Percentiles rank a stretch among this genome's conserved stretches.
phyloP scores from a whole-genome alignment of 2,888 invertebrate genomes.

The Cecidostiba fungosa region DNA sequence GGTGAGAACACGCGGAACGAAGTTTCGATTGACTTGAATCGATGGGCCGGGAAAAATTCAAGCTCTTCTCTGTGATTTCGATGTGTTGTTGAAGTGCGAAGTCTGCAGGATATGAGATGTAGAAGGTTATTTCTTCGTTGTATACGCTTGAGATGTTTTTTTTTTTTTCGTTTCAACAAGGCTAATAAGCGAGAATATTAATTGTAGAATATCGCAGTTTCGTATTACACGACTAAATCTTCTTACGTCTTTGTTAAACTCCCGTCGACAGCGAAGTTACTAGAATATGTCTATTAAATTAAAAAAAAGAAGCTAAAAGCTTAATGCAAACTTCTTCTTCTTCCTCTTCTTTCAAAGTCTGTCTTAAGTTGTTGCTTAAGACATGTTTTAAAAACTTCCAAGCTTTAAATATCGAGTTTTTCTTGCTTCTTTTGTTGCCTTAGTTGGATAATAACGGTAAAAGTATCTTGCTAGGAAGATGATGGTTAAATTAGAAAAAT shows the following conservation, averaged over 20 bases:
- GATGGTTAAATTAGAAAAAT: neutral
- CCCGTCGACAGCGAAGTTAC: neutral
- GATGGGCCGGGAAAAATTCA: neutral
- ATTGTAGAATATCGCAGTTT: neutral
- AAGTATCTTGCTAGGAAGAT: neutral
- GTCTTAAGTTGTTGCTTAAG: conserved; percentile 15
- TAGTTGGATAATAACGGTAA: neutral
- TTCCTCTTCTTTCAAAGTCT: neutral
- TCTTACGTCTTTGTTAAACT: conserved; percentile 1
- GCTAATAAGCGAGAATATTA: neutral
- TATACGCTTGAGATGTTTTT: neutral
- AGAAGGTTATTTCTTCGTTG: no score
- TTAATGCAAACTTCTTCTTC: neutral
- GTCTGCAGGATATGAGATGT: neutral
- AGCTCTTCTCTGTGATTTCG: neutral
- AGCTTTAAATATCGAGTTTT: conserved; percentile 21
- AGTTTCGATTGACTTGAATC: neutral
- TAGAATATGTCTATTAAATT: conserved; percentile 13
- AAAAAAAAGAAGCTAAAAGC: conserved; percentile 5
- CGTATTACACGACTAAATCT: neutral
- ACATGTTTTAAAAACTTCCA: conserved; percentile 10
- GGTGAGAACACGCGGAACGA: neutral
- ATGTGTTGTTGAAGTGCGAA: neutral
- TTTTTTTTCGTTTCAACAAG: neutral
- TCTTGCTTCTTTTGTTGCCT: neutral